A percentile compares a stretch with the other conserved stretches of the same genome.
Conservation (phyloP, 2,113 vertebrate genomes). For the Dicentrarchus labrax region DNA sequence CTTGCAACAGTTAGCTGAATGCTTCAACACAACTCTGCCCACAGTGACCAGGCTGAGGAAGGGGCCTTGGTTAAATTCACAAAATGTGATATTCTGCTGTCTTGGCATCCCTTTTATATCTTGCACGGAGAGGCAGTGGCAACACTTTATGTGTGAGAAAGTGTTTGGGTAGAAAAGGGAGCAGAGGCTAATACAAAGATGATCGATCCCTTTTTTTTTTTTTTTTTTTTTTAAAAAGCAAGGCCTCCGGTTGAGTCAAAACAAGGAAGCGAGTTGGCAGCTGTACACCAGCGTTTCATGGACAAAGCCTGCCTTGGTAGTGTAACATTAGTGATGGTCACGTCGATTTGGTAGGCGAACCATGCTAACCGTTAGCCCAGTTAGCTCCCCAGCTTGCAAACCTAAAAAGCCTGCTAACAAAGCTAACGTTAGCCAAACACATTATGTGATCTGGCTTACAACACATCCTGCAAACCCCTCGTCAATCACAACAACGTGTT, state of each 20-base stretch:
- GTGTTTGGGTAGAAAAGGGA: background rate
- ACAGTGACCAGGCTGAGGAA: background rate
- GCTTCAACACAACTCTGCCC: conserved; percentile 1
- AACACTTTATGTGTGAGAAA: background rate
- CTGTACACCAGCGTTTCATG: conserved; percentile 12
- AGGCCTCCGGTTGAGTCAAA: conserved; percentile 45
- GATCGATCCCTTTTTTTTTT: conserved; percentile 32
- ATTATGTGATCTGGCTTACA: conserved; percentile 5
- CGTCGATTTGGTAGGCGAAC: conserved; percentile 50
- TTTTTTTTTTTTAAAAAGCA: conserved; percentile 25
- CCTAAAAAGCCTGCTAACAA: too few species aligned
- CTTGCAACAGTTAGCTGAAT: background rate
- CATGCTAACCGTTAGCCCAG: conserved; percentile 37
- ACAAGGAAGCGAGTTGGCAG: conserved; percentile 43
- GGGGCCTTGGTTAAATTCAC: background rate
- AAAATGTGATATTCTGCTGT: background rate
- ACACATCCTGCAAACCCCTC: too few species aligned
- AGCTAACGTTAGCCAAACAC: conserved; percentile 68
- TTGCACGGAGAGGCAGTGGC: background rate
- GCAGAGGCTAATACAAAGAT: background rate
- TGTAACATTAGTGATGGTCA: conserved; percentile 14
- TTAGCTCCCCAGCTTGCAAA: conserved; percentile 40
- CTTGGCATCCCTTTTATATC: background rate
- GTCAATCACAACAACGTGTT: background rate
- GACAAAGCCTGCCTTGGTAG: conserved; percentile 48